Base-by-base conservation (phyloP, 2,888 invertebrate species). In the Cephus spinipes region DNA sequence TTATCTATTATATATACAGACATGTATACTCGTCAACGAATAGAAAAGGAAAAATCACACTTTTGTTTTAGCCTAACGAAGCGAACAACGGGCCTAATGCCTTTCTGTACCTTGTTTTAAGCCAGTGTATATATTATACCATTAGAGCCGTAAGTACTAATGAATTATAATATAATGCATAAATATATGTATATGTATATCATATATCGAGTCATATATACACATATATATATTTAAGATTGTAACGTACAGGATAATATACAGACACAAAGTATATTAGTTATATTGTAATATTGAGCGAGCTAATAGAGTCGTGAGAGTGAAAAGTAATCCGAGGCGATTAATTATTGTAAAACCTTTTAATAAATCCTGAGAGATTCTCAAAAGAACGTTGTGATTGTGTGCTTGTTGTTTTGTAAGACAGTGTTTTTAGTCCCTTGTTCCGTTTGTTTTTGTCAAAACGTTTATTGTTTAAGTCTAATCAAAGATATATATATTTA, bases 101-200 rank as follows among this genome's bases (percentile, higher is more conserved):
- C 89, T 85, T 55, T 89, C 84, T 85, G 87, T 89, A 88, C 86
- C 86, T 88, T 87, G 87, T 86, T 86, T 55, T 87, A 86, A 88
- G 82, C 82, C 86, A 88, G 79, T 91, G 90, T 90, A 91, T 84
- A 90, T 90, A 90, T 76, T 83, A 88, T 88, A 88, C 87, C 88
- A 85, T 85, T 87, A 87, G 81, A 82, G 81, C 76, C 81, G 83
- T 86, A 89, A 87, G 86, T 82, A 84, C 85, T 80, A 81, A 77
- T 82, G 74, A 83, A 78, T 78, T 81, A 82, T 82, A 75, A 78
- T 79, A 80, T 79, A 83, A 79, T 82, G 79, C 80, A 78, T 83
- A 81, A 81, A 80, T 83, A 33, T 80, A 83, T 81, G 81, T 83
- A 81, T 80, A 81, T 81, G 84, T 75, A 75, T 78, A 77, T 79